Base-by-base conservation (phyloP, 2,888 invertebrate species). In the Seira sanloemensis region DNA sequence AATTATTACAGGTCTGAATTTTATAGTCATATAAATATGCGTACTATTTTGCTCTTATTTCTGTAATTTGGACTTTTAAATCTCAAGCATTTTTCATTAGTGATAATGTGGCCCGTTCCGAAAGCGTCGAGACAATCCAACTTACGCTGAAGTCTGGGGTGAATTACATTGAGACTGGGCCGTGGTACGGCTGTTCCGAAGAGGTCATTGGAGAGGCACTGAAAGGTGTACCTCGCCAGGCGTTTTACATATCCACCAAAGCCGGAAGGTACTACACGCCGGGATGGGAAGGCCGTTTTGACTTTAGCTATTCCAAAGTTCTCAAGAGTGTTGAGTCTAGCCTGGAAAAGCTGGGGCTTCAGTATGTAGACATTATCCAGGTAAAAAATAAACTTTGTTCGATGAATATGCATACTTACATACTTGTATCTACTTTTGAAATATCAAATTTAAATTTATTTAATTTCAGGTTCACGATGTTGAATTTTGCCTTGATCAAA, bases 171-270 rank as follows among this genome's bases (percentile, higher is more conserved):
- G 98, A 98, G 91, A 97, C 97, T 0, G 96, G 95, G 0, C 97
- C 97, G 0, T 98, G 95, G 94, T 86, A 98, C 90, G 98, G 98
- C 0, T 75, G 75, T 84, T 96, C 98, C 0, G 98, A 98, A 91
- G 93, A 93, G 86, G 93, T 95, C 12, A 92, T 98, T 23, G 98
- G 98, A 86, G 94, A 95, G 93, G 97, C 96, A 0, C 92, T 98
- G 1, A 92, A 93, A 90, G 94, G 92, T 73, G 92, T 98, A 77
- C 98, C 98, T 0, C 92, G 98, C 50, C 91, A 95, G 84, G 93
- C 96, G 0, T 98, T 95, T 91, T 97, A 96, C 90, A 93, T 98
- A 69, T 97, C 95, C n/a, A 97, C 97, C 26, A 98, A 98, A 93
- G 95, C 96, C 2, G 89, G 89, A 19, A 62, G 89, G 50, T 87